A percentile compares a stretch with the other conserved stretches of the same genome.
Conservation (phyloP, 2,888 invertebrate species). For the Lepidonotus clava region DNA sequence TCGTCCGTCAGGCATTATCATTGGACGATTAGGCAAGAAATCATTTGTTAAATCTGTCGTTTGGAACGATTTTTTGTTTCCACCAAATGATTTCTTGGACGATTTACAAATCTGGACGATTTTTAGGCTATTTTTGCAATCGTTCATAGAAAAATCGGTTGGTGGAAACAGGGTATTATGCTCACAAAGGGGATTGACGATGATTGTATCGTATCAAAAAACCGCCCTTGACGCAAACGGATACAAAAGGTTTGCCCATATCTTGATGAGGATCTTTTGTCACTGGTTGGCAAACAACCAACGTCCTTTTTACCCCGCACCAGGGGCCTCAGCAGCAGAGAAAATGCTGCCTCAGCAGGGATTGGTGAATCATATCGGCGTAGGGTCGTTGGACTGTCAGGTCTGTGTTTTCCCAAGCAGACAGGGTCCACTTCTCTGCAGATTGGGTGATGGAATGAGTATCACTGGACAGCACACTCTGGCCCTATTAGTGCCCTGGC, state of each 20-base stretch:
- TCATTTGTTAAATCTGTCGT: too few relatives aligned
- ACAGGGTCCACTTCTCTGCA: not conserved
- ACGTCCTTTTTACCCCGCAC: not conserved
- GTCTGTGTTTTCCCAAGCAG: not conserved
- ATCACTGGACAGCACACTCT: not conserved
- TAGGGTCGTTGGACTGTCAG: not conserved
- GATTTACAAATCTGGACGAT: too few relatives aligned
- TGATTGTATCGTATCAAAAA: slow-evolving; percentile 9
- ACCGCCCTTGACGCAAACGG: not conserved
- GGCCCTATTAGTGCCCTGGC: not conserved
- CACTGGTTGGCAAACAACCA: not conserved
- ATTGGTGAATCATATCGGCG: not conserved
- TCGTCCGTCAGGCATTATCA: too few relatives aligned
- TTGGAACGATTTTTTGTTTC: too few relatives aligned
- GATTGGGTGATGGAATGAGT: not conserved
- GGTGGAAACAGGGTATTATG: not conserved
- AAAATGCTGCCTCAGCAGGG: not conserved
- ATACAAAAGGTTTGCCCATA: not conserved
- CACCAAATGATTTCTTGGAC: too few relatives aligned
- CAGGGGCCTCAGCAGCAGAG: not conserved
- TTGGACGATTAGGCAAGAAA: too few relatives aligned
- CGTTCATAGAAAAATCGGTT: too few relatives aligned
- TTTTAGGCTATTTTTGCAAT: too few relatives aligned
- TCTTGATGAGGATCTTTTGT: slow-evolving; percentile 31
- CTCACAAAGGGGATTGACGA: not conserved